Percentiles rank a stretch among this genome's conserved stretches.
These are phyloP conservation scores for Alca torda DNA, from an alignment of 2,797 vertebrate species.

Conservation along the genomic window DNA sequence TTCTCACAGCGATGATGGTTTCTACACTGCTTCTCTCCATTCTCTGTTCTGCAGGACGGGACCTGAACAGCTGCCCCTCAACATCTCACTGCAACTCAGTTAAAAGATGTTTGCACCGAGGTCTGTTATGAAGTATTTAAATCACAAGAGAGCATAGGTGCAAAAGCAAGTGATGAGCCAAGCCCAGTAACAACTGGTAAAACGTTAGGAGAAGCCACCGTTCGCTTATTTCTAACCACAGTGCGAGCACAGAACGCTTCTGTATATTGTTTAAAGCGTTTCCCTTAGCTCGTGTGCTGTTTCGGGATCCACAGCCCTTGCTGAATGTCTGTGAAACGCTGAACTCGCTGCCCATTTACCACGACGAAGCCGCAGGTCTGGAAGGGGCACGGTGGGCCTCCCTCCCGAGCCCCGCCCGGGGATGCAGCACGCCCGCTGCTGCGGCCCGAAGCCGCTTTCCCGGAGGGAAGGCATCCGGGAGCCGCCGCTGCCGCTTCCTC, in stretches of 20 bases:
- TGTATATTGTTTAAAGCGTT: accelerated
- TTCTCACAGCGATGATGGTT: not conserved
- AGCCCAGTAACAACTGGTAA: accelerated
- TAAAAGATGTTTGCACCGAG: accelerated
- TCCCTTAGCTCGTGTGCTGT: not conserved
- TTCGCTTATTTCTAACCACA: accelerated
- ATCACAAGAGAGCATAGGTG: accelerated
- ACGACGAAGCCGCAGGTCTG: accelerated
- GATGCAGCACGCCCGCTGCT: not conserved
- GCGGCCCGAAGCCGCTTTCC: not conserved
- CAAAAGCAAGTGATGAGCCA: accelerated
- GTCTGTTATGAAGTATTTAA: accelerated
- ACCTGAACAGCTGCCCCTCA: not conserved
- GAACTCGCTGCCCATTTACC: accelerated
- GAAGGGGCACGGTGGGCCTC: not conserved
- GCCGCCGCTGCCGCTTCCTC: not conserved
- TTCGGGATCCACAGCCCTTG: not conserved
- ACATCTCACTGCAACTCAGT: accelerated
- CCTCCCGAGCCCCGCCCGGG: not conserved
- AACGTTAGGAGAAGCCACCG: accelerated
- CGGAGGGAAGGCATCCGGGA: not conserved
- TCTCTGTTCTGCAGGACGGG: accelerated
- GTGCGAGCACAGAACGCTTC: accelerated
- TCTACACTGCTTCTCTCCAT: not conserved
- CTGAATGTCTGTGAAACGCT: accelerated